These are phyloP conservation scores for Melolontha melolontha DNA, from an alignment of 2,888 invertebrate genomes.

Conservation along the genomic window DNA sequence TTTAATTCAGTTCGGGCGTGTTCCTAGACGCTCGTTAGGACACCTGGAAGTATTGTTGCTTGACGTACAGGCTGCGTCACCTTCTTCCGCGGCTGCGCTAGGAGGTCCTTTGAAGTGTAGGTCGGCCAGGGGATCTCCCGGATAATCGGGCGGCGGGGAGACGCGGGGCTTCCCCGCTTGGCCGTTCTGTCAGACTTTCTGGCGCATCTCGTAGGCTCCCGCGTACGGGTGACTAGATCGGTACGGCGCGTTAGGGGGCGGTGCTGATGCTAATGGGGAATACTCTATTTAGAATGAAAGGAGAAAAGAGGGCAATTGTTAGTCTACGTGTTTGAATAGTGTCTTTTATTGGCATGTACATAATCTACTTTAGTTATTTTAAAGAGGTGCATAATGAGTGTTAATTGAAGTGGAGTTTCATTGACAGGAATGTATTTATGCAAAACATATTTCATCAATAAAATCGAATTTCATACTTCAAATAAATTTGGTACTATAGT, in stretches of 20 bases:
- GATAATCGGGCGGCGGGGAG: slow-evolving; percentile 65
- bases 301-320: slow-evolving; percentile 26
- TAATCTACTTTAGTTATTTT: not conserved
- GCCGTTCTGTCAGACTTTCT: slow-evolving; percentile 74
- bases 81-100: slow-evolving; percentile 27
- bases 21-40: slow-evolving; percentile 1
- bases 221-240: slow-evolving; percentile 73
- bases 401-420: too few species aligned
- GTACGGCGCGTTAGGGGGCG: slow-evolving; percentile 58
- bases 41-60: slow-evolving; percentile 21
- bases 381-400: not conserved
- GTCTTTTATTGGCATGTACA: not conserved
- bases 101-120: slow-evolving; percentile 57
- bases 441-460: too few species aligned
- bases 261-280: slow-evolving; percentile 66
- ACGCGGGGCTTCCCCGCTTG: slow-evolving; percentile 57
- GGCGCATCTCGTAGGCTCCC: slow-evolving; percentile 83
- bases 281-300: slow-evolving; percentile 53
- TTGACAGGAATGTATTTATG: too few species aligned
- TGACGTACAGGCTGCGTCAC: slow-evolving; percentile 12
- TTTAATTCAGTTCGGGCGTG: not conserved
- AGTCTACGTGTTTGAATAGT: slow-evolving; percentile 24
- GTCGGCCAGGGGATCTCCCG: slow-evolving; percentile 61
- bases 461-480: too few species aligned
- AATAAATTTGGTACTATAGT: too few species aligned